Percentiles rank a stretch among this genome's conserved stretches.
Evolutionary conservation across 2,888 invertebrate genomes (phyloP).

Genomic region (Lithophane leautieri): DNA sequence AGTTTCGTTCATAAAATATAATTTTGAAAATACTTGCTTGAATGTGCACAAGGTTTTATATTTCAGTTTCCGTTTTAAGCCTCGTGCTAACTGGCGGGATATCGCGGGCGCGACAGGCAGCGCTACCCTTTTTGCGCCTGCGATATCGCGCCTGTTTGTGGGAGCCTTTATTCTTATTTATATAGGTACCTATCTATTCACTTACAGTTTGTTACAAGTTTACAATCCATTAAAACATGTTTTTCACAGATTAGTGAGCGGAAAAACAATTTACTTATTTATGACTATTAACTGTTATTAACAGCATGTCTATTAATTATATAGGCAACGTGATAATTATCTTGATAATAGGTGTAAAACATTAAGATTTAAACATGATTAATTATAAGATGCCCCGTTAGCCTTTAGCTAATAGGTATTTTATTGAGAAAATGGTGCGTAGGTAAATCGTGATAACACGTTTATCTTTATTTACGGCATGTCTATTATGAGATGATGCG

Average conservation of each 20-base stretch:
- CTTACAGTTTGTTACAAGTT: not conserved
- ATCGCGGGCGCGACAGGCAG: too few species aligned
- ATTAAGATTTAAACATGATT: constrained; percentile 4
- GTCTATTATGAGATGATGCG: not conserved
- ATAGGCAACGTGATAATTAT: constrained; percentile 8
- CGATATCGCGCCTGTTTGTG: too few species aligned
- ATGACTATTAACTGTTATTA: not conserved
- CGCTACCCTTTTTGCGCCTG: too few species aligned
- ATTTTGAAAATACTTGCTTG: constrained; percentile 41
- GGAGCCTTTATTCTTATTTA: constrained; percentile 4
- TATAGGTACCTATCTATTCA: not conserved
- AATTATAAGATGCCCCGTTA: not conserved
- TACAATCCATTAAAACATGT: not conserved
- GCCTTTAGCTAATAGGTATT: not conserved
- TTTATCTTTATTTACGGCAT: constrained; percentile 25
- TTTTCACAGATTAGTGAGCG: not conserved
- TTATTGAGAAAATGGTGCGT: constrained; percentile 23
- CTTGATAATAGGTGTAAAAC: constrained; percentile 4
- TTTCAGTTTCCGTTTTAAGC: constrained; percentile 9
- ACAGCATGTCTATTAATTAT: constrained; percentile 8
- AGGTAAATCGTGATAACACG: constrained; percentile 9
- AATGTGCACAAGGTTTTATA: constrained; percentile 18
- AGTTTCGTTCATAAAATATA: constrained; percentile 49
- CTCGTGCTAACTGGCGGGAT: too few species aligned
- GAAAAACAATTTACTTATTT: not conserved